Evolutionary conservation across 2,797 vertebrate species (phyloP).

Genomic region (Sphenodon punctatus): DNA sequence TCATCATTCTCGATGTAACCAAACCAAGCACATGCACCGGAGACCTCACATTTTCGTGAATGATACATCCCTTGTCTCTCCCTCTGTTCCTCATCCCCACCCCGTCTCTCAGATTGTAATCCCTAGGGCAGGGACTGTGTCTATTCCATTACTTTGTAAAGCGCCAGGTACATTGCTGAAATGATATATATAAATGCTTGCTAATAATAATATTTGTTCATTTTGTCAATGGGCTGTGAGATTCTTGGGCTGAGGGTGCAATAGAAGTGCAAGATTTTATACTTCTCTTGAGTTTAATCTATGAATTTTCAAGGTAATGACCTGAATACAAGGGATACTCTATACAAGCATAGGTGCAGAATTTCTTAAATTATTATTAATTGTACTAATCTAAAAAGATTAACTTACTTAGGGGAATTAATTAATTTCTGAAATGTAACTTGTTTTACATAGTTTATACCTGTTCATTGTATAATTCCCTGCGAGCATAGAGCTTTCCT

Average conservation of each 20-base stretch:
- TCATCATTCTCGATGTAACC: no score
- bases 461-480: neutral
- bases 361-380: accelerated
- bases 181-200: no score
- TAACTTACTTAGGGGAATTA: neutral
- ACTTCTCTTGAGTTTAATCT: neutral
- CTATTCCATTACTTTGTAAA: no score
- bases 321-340: neutral
- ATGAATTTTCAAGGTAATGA: neutral
- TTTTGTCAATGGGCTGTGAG: neutral
- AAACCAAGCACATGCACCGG: no score
- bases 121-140: no score
- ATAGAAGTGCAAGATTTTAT: neutral
- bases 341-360: accelerated
- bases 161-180: no score
- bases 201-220: accelerated
- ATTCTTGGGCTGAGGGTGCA: neutral
- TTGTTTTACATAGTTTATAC: neutral
- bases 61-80: no score
- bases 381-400: neutral
- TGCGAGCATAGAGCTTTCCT: neutral
- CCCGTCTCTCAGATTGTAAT: no score
- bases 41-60: no score
- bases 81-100: no score
- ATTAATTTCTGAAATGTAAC: neutral